phyloP scores from a whole-genome alignment of 2,888 invertebrate species.

The Flexamia atlantica region DNA sequence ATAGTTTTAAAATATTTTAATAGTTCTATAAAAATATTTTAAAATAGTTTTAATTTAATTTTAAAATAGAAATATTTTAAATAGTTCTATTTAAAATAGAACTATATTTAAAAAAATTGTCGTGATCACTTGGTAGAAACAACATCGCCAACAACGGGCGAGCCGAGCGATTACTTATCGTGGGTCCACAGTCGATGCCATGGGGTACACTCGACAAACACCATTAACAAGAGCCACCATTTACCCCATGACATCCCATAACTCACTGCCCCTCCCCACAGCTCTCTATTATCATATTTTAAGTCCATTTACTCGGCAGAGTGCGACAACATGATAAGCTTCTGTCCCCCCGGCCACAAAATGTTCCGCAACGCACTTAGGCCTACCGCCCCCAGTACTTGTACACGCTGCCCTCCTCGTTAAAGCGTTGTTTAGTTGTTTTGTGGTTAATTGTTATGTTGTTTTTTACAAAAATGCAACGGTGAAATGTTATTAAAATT shows the following conservation, averaged over 20 bases:
- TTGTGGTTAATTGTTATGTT: background rate
- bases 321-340: conserved; percentile 50
- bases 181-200: conserved; percentile 19
- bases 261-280: conserved; percentile 22
- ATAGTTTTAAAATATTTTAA: too few species aligned
- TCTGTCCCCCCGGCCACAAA: conserved; percentile 19
- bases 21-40: too few species aligned
- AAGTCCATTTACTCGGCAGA: conserved; percentile 55
- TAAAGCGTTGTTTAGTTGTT: background rate
- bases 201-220: conserved; percentile 42
- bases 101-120: too few species aligned
- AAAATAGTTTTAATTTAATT: too few species aligned
- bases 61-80: too few species aligned
- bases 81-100: too few species aligned
- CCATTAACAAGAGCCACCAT: conserved; percentile 45
- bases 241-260: conserved; percentile 54
- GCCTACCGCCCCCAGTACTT: background rate
- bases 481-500: too few species aligned
- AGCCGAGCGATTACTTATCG: background rate
- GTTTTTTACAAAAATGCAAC: too few species aligned
- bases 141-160: too few species aligned
- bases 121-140: too few species aligned
- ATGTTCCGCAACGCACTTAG: background rate
- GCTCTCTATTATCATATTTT: conserved; percentile 54
- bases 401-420: background rate